Evolutionary conservation across 1,140 invertebrate species (phyloP), one percentile per base, ranked within the genome.

Genomic region (Drosophila tristis): DNA sequence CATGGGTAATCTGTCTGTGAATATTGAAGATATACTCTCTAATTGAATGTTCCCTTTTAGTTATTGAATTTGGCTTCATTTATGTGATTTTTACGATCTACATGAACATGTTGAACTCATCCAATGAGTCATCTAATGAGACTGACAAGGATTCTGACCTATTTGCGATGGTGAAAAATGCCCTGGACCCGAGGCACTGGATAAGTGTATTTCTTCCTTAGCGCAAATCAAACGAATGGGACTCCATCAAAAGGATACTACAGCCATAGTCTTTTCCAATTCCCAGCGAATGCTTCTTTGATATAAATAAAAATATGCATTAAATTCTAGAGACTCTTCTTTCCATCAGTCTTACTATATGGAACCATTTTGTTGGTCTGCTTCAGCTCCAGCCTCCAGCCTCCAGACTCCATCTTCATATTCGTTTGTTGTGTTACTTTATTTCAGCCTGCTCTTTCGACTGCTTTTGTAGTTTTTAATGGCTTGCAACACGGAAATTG

Each of bases 401-500:
- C 29, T 31, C 8, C 31, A 35, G 9, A 0, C 26, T 9, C 31
- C 35, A 39, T 4, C 11, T 5, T 4, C 35, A 13, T 39, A 11
- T 39, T 56, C 48, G 64, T 42, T 70, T 70, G 35, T 15, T 26
- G 9, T 66, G 26, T 39, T 54, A 54, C 51, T 39, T 54, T 54
- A 54, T 20, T 54, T 54, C 16, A 54, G 42, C 49, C 20, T 48
- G 61, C 25, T 65, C 23, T 48, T 55, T 60, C 44, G 42, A 51
- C 63, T 65, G 71, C 80, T 49, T 76, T 87, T 75, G 70, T 81
- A 86, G 82, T 84, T 85, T 87, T 79, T 87, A 89, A 87, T 84
- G 79, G 84, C 84, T 61, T 89, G 84, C 75, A 58, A 48, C 73
- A 76, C 75, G 84, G 84, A 87, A 87, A 87, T 87, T 87, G 84